A percentile compares a stretch with the other conserved stretches of the same genome.
phyloP scores from a whole-genome alignment of 2,113 vertebrate species.

The Terrapene triunguis region DNA sequence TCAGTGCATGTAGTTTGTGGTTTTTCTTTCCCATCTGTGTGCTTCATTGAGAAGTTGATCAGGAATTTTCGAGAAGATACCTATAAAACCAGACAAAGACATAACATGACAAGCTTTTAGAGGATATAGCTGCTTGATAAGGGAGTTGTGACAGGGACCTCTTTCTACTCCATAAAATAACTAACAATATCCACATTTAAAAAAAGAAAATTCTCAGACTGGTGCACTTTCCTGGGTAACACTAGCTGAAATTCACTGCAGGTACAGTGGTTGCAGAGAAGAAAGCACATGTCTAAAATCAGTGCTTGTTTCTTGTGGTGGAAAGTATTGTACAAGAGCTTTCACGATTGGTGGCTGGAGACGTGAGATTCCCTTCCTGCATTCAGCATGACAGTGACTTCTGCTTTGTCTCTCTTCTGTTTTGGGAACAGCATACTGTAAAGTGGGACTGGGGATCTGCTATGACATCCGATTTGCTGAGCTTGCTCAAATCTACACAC shows the following conservation, averaged over 20 bases:
- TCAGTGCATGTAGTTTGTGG: no score
- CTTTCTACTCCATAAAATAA: background rate
- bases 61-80: background rate
- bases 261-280: background rate
- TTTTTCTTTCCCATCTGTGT: background rate
- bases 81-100: background rate
- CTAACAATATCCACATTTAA: background rate
- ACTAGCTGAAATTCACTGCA: background rate
- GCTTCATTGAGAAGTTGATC: background rate
- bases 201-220: background rate
- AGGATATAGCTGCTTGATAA: background rate
- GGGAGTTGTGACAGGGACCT: background rate
- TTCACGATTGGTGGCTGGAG: background rate
- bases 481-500: constrained; percentile 93
- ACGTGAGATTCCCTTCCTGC: background rate
- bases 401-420: constrained; percentile 59
- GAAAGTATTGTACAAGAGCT: background rate
- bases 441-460: constrained; percentile 96
- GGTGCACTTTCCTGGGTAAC: background rate
- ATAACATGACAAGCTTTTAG: background rate
- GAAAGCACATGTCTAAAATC: background rate
- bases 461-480: constrained; percentile 97
- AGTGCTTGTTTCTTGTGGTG: background rate
- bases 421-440: constrained; percentile 91
- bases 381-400: background rate